Base-by-base conservation (phyloP, 2,797 vertebrate species). In the Danio choprae region DNA sequence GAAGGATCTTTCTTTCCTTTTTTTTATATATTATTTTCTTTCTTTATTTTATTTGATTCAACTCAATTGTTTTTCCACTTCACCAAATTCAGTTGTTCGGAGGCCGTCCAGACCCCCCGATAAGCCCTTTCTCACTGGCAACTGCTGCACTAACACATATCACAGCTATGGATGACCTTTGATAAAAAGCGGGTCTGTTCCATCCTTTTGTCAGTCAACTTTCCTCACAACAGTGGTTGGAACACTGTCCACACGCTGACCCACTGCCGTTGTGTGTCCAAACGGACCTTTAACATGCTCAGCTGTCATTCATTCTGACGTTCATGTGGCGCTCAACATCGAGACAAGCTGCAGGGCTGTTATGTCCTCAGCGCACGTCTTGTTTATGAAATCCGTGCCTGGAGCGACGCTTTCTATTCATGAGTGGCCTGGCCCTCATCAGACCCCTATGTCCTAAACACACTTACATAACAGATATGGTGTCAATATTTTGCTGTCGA, bases 391-490 rank as follows among this genome's bases (percentile, higher is more conserved):
- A 80, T 83, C 73, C 3, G 50, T 83, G 81, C 81, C 77, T 75
- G 71, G 40, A 80, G 80, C 65, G 2, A 53, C 48, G 72, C 48
- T 80, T 81, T 76, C 81, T 79, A 79, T 84, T 84, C 80, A 79
- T 82, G 80, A 75, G 76, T 78, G 53, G 40, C 77, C 44, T 73
- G 71, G 76, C 81, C 63, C 60, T 78, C 76, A 79, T 84, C 80
- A 79, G 64, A 76, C 83, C 76, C 79, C 76, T 59, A 87, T 86
- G 73, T 86, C 87, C 87, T 51, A 86, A 89, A 91, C 91, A 87
- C 89, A 88, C 90, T 92, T 91, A 90, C 86, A 90, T 90, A 92
- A 91, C 86, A 85, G 87, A 91, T 90, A 85, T 86, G 89, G 87
- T 92, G 92, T 92, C 91, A 89, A 90, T 90, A 89, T 94, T 93